Conservation (phyloP, 2,113 vertebrate species). For the Sula dactylatra region DNA sequence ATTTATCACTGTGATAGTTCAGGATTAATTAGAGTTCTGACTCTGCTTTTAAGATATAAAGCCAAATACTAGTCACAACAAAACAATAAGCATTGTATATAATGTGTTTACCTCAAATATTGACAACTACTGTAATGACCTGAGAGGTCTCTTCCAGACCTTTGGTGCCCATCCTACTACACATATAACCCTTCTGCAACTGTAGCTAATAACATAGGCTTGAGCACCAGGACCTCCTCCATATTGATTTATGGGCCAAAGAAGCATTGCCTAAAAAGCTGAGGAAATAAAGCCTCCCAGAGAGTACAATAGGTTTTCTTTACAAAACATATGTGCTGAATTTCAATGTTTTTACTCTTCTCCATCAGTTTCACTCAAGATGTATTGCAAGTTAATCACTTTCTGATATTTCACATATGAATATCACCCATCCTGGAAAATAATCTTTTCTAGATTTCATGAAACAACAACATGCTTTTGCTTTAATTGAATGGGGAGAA, state of each 20-base stretch:
- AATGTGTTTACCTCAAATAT: background rate
- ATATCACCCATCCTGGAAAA: background rate
- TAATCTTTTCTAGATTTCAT: background rate
- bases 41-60: background rate
- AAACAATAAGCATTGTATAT: conserved; percentile 24
- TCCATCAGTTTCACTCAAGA: background rate
- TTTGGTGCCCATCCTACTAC: background rate
- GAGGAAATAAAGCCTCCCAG: conserved; percentile 40
- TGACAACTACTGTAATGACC: background rate
- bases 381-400: background rate
- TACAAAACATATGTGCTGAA: conserved; percentile 45
- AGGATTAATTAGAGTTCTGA: conserved; percentile 14
- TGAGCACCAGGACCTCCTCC: background rate
- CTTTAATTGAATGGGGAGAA: background rate
- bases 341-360: conserved; percentile 29
- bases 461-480: background rate
- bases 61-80: conserved; percentile 9
- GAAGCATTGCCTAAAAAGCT: background rate
- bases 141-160: background rate
- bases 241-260: conserved; percentile 43
- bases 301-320: conserved; percentile 57
- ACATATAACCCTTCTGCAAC: background rate
- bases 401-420: background rate
- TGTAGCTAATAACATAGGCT: background rate
- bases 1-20: background rate